Conservation (phyloP, 2,888 invertebrate species). For the Oscheius myriophilus region DNA sequence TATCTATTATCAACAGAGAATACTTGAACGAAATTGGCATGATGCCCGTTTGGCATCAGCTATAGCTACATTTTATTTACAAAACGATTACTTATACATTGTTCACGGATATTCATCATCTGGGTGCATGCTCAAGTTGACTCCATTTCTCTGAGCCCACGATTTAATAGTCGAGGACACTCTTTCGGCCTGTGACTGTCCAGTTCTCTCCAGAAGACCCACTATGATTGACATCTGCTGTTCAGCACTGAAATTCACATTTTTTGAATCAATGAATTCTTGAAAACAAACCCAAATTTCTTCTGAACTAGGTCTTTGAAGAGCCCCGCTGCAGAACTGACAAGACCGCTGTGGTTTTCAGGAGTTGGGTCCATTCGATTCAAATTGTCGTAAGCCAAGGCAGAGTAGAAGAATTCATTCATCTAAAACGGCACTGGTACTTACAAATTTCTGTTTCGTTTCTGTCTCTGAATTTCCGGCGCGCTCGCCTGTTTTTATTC, state of each 20-base stretch:
- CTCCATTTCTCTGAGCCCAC: conserved; percentile 17
- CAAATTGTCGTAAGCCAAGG: conserved; percentile 94
- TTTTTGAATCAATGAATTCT: background rate
- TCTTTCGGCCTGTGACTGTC: conserved; percentile 7
- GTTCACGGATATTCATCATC: too few relatives aligned
- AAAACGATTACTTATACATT: too few relatives aligned
- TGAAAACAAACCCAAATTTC: conserved; percentile 3
- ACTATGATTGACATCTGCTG: conserved; percentile 18
- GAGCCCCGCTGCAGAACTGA: conserved; percentile 61
- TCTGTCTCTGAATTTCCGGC: too few relatives aligned
- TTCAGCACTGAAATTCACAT: background rate
- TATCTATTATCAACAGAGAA: too few relatives aligned
- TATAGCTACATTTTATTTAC: too few relatives aligned
- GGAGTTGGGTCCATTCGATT: conserved; percentile 93
- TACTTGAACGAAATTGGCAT: too few relatives aligned
- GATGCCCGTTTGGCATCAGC: too few relatives aligned
- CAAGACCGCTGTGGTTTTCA: conserved; percentile 84
- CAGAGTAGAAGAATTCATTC: conserved; percentile 94
- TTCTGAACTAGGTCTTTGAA: conserved; percentile 77
- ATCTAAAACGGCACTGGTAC: conserved; percentile 74
- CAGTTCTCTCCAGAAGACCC: conserved; percentile 12
- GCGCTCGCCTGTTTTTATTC: too few relatives aligned
- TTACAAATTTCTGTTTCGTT: too few relatives aligned
- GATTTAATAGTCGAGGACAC: background rate
- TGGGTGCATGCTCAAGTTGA: background rate